Base-by-base conservation (phyloP, 2,888 invertebrate genomes). In the Auanema sp. region DNA sequence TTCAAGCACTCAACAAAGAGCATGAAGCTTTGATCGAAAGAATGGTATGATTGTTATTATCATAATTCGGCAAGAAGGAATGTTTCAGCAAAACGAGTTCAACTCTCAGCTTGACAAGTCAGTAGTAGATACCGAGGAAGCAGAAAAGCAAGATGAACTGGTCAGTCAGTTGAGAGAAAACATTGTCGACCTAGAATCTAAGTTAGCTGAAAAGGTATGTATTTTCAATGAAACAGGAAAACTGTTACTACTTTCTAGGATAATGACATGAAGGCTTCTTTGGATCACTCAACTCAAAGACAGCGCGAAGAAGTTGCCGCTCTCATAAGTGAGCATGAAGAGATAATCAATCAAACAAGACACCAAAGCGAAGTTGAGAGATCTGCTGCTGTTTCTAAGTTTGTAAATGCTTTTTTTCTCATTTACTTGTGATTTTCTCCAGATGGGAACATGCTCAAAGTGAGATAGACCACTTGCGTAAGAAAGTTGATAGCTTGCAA, bases 1-100 rank as follows among this genome's bases (percentile, higher is more conserved):
- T 68, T 16, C 58, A 62, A 11, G 25, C 61, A 23, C 21, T 66
- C 21, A 59, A 60, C 21, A 58, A 64, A 49, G 62, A 63, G 16
- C 64, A 63, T 21, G 63, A 62, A 40, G 50, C 66, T 23, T 23
- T 14, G 6, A 25, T 61, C 1, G 58, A 50, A 12, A 23, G n/a
- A 16, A 11, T 63, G 58, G 63, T 62, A 41, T 60, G 41, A n/a
- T n/a, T 16, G 11, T 18, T 12, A 8, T 47, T 16, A 53, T 41
- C 21, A n/a, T 33, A 4, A 10, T 42, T 23, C 54, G 23, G 23
- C 18, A 52, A 12, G 21, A 52, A 25, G 59, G 49, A 51, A 41
- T 14, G 16, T 25, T 12, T 16, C 12, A 40, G 16, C 41, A 41
- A 14, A 40, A 43, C 12, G 33, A 16, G 18, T n/a, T 52, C 12